Evolutionary conservation across 37 sponge, comb jelly and placozoan species (phyloP), one percentile per base, ranked within the genome.

Genomic region (Hexactinellida sp.): DNA sequence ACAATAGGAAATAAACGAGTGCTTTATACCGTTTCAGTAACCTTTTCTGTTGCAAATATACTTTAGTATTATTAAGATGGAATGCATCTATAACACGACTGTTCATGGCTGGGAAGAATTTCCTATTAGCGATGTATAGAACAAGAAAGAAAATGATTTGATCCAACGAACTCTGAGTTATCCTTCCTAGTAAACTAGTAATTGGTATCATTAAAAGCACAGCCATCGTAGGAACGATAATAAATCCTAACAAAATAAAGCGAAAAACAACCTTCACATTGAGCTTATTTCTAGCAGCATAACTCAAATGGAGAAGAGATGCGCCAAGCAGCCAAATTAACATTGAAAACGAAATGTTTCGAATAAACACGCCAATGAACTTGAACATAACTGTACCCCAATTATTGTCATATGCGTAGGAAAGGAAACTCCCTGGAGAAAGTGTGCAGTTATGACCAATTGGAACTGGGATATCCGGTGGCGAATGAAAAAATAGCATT

Each of bases 31-130:
- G 76, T 63, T 63, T 63, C 34, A 63, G 34, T 1, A n/a, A 25
- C 34, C 3, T 25, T 28, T 63, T n/a, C 30, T 63, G 76, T 10
- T 63, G 76, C 30, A 10, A 23, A 63, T 63, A 63, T 23, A 25
- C 76, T 7, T n/a, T 63, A 25, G 28, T 63, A 63, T 23, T 63
- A 10, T 10, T 3, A 23, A n/a, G 21, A 63, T 63, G 76, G 34
- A 21, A 63, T 63, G 76, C 76, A 63, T 63, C 76, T 10, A 25
- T 63, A 63, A 63, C 76, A 25, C 76, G 76, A n/a, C 76, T 63
- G 5, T 63, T 63, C 76, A 63, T 25, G 28, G 76, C 76, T 21
- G 76, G 76, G 34, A 63, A 63, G 30, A 63, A 63, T n/a, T 28
- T 63, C 76, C 13, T 63, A 7, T 63, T 63, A 25, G 76, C 76